Evolutionary conservation across 2,888 invertebrate genomes (phyloP).

Genomic region (Homarus gammarus): DNA sequence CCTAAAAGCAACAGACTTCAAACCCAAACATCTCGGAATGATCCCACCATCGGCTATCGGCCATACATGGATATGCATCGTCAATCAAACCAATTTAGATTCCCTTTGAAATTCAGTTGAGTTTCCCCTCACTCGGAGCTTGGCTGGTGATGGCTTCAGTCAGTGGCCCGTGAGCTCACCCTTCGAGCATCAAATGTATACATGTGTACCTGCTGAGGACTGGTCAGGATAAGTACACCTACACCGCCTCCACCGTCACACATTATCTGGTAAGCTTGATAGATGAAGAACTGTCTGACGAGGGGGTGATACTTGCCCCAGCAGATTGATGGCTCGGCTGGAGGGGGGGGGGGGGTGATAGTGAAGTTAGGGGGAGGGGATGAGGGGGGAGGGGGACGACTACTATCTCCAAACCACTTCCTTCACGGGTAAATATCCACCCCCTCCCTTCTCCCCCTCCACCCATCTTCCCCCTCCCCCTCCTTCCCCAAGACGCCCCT

Average conservation of each 20-base stretch:
- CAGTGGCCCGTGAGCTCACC: slow-evolving; percentile 9
- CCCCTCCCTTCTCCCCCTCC: too few relatives aligned
- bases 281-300: slow-evolving; percentile 50
- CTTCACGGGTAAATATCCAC: too few relatives aligned
- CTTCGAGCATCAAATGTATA: slow-evolving; percentile 49
- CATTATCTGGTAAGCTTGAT: slow-evolving; percentile 62
- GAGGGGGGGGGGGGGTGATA: too few relatives aligned
- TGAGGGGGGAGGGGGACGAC: too few relatives aligned
- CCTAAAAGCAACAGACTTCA: slow-evolving; percentile 43
- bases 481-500: too few relatives aligned
- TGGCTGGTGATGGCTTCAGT: background rate
- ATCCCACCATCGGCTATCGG: slow-evolving; percentile 57
- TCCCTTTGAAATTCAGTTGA: slow-evolving; percentile 58
- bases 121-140: slow-evolving; percentile 25
- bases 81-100: slow-evolving; percentile 68
- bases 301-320: slow-evolving; percentile 34
- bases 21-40: slow-evolving; percentile 63
- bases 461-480: too few relatives aligned
- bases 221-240: slow-evolving; percentile 13
- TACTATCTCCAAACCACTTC: too few relatives aligned
- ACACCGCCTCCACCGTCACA: too few relatives aligned
- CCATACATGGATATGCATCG: slow-evolving; percentile 70
- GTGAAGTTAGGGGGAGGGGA: too few relatives aligned
- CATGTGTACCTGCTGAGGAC: slow-evolving; percentile 17
- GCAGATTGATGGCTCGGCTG: slow-evolving; percentile 40